Conservation (phyloP, 2,888 invertebrate species). For the Nycteola revayana region DNA sequence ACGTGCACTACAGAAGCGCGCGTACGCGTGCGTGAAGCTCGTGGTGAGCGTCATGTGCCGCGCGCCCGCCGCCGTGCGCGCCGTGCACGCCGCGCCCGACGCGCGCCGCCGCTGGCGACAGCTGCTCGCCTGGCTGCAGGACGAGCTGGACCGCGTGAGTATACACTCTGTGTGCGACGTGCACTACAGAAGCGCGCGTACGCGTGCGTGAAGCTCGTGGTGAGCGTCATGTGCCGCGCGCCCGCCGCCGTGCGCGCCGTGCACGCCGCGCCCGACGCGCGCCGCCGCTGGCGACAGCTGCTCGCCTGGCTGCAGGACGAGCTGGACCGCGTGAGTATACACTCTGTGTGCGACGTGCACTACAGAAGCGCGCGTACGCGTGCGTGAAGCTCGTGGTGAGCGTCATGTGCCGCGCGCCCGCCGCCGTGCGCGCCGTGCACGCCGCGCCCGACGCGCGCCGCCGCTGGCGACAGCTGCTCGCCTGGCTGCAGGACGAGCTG, state of each 20-base stretch:
- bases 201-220: conserved; percentile 98
- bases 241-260: conserved; percentile 90
- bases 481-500: conserved; percentile 87
- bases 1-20: conserved; percentile 96
- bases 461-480: conserved; percentile 93
- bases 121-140: conserved; percentile 97
- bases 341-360: too few relatives aligned
- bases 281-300: conserved; percentile 93
- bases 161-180: too few relatives aligned
- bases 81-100: conserved; percentile 89
- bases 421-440: conserved; percentile 90
- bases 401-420: conserved; percentile 93
- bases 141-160: conserved; percentile 91
- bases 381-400: conserved; percentile 99
- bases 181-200: background rate
- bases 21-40: conserved; percentile 98
- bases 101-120: conserved; percentile 93
- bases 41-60: conserved; percentile 94
- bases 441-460: conserved; percentile 89
- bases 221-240: conserved; percentile 94
- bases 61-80: conserved; percentile 90
- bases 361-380: conserved; percentile 63
- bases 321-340: conserved; percentile 96
- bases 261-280: conserved; percentile 88
- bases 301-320: conserved; percentile 85